Conservation (phyloP, 1,140 invertebrate species). For the Lepidurus apus region DNA sequence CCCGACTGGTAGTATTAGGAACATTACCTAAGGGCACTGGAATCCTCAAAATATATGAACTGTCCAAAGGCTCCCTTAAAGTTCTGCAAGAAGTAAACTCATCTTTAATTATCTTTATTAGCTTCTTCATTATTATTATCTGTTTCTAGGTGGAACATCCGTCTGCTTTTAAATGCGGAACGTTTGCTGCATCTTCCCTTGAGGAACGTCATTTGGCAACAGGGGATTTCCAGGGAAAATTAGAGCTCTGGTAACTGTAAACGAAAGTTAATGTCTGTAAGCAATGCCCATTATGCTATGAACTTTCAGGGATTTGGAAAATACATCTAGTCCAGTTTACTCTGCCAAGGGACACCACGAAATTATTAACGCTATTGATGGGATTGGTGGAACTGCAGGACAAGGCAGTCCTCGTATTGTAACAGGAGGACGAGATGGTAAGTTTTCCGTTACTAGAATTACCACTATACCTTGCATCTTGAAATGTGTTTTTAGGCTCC, state of each 20-base stretch:
- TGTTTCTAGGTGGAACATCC: constrained; percentile 60
- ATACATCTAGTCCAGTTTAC: constrained; percentile 65
- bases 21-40: constrained; percentile 75
- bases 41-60: constrained; percentile 78
- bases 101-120: constrained; percentile 27
- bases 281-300: constrained; percentile 30
- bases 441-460: constrained; percentile 32
- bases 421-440: constrained; percentile 87
- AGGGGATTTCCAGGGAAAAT: constrained; percentile 81
- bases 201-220: constrained; percentile 75
- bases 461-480: too few species aligned
- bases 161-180: constrained; percentile 84
- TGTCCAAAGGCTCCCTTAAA: constrained; percentile 63
- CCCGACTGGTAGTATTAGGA: constrained; percentile 86
- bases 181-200: constrained; percentile 78
- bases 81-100: constrained; percentile 58
- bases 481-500: constrained; percentile 47
- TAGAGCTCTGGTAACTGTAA: constrained; percentile 68
- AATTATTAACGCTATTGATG: constrained; percentile 90
- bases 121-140: constrained; percentile 25
- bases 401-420: constrained; percentile 90
- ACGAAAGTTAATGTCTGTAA: background rate
- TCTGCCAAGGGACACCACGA: constrained; percentile 74
- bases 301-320: constrained; percentile 69
- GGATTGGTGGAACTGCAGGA: constrained; percentile 75